These are phyloP conservation scores for Acipenser transmontanus DNA, from an alignment of 2,797 vertebrate species.

Conservation along the genomic window DNA sequence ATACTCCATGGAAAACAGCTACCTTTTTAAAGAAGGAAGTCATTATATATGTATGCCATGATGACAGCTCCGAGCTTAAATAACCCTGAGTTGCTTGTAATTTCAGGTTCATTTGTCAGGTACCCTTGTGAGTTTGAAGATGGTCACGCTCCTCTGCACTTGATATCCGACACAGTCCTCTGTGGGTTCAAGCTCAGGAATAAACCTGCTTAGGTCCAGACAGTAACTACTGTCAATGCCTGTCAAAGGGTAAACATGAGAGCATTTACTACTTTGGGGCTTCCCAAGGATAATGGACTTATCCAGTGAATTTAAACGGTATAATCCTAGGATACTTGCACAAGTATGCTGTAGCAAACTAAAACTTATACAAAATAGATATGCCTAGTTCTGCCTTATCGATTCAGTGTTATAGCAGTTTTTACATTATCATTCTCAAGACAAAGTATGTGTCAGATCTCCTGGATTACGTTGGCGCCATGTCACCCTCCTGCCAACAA, in stretches of 20 bases:
- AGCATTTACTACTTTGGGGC: constrained; percentile 18
- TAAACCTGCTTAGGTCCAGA: constrained; percentile 12
- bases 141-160: constrained; percentile 25
- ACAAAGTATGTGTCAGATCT: no score
- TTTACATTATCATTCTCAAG: no score
- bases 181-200: background rate
- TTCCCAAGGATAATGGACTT: constrained; percentile 21
- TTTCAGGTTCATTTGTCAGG: constrained; percentile 21
- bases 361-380: no score
- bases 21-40: constrained; percentile 32
- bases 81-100: constrained; percentile 29
- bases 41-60: constrained; percentile 30
- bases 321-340: constrained; percentile 15
- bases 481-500: no score
- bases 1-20: background rate
- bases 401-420: no score
- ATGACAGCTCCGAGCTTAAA: constrained; percentile 42
- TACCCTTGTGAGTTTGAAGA: constrained; percentile 24
- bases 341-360: no score
- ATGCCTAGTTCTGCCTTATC: no score
- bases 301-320: constrained; percentile 27
- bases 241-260: constrained; percentile 19
- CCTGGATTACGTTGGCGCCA: no score
- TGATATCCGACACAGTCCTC: constrained; percentile 10
- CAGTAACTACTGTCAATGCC: constrained; percentile 21